Conservation (phyloP, 2,113 vertebrate species). For the Ictidomys tridecemlineatus region DNA sequence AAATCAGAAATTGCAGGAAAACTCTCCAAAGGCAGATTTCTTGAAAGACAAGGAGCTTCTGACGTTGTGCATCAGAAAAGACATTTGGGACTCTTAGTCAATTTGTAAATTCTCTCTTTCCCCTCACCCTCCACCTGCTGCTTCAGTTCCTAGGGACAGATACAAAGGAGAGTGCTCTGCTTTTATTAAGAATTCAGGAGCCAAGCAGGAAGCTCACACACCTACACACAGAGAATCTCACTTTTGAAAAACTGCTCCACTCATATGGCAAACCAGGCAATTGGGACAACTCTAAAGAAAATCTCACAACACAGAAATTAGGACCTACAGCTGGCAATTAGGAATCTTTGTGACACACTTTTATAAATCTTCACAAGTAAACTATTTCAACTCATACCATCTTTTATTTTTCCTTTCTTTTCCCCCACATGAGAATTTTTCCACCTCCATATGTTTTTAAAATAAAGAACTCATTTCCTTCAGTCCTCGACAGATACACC, state of each 20-base stretch:
- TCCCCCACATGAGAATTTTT: slow-evolving; percentile 42
- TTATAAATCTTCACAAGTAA: slow-evolving; percentile 71
- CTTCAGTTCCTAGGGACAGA: neutral
- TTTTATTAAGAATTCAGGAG: slow-evolving; percentile 63
- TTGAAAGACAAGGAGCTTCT: neutral
- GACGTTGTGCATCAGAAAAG: neutral
- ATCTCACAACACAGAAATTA: slow-evolving; percentile 1
- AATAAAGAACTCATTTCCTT: slow-evolving; percentile 70
- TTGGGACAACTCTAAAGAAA: slow-evolving; percentile 36
- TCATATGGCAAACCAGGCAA: slow-evolving; percentile 26
- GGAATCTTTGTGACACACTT: slow-evolving; percentile 63
- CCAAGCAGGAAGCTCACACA: neutral
- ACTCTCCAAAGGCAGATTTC: neutral
- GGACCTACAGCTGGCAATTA: slow-evolving; percentile 34
- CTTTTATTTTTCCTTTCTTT: slow-evolving; percentile 33
- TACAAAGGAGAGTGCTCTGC: neutral
- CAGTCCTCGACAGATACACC: slow-evolving; percentile 49
- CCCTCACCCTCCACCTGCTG: neutral
- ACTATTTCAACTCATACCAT: slow-evolving; percentile 18
- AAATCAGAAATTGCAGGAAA: slow-evolving; percentile 11
- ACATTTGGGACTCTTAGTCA: neutral
- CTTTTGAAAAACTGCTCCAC: neutral
- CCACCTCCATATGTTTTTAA: slow-evolving; percentile 64
- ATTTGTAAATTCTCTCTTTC: neutral
- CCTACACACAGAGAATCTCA: neutral